A percentile compares a stretch with the other conserved stretches of the same genome.
These are phyloP conservation scores for Morus bassanus DNA, from an alignment of 2,797 vertebrate genomes.

Conservation along the genomic window DNA sequence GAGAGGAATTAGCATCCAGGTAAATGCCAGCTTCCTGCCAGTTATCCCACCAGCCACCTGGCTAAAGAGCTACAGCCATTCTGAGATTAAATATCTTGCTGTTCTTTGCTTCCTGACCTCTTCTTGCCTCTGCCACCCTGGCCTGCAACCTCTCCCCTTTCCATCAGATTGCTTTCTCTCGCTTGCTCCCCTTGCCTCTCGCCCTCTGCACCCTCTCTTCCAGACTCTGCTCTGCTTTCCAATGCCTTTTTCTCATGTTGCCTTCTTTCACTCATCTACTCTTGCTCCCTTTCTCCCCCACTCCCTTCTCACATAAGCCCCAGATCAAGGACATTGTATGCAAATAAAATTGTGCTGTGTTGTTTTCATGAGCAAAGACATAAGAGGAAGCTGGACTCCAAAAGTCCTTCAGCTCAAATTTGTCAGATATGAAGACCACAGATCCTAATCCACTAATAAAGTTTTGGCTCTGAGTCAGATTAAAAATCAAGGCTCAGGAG, in stretches of 20 bases:
- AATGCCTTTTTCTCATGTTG: neutral
- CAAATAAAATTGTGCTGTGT: neutral
- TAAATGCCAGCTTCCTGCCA: conserved; percentile 53
- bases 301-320: neutral
- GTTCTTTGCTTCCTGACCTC: neutral
- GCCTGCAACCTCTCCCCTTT: neutral
- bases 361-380: neutral
- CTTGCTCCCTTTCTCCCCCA: neutral
- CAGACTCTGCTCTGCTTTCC: neutral
- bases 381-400: neutral
- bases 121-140: neutral
- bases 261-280: neutral
- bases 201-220: neutral
- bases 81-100: neutral
- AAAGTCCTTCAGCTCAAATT: neutral
- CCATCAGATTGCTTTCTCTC: neutral
- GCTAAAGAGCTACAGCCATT: conserved; percentile 32
- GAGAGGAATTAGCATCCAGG: conserved; percentile 66
- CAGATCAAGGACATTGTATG: neutral
- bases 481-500: conserved; percentile 2
- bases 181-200: neutral
- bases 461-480: neutral
- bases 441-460: conserved; percentile 13
- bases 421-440: neutral
- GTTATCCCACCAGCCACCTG: conserved; percentile 63